Conservation (phyloP, 2,888 invertebrate genomes). For the Charanyca ferruginea region DNA sequence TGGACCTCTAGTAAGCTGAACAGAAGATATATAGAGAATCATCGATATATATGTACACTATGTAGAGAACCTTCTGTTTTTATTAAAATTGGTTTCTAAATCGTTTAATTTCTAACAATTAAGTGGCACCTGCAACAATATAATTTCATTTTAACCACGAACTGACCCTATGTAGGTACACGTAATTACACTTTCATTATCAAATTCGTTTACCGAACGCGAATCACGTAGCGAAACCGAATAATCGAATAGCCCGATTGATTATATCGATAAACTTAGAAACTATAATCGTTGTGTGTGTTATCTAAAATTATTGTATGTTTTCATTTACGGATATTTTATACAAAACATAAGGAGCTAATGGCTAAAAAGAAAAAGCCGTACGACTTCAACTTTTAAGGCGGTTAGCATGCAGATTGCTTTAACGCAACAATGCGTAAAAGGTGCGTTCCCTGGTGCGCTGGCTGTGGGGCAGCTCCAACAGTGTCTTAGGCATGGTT, state of each 20-base stretch:
- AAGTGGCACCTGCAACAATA: not conserved
- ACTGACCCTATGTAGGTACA: slow-evolving; percentile 24
- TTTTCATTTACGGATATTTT: slow-evolving; percentile 10
- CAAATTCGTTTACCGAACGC: slow-evolving; percentile 41
- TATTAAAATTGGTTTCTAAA: not conserved
- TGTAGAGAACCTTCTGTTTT: no score
- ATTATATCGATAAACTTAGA: slow-evolving; percentile 67
- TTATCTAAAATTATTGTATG: slow-evolving; percentile 53
- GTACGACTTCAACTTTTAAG: no score
- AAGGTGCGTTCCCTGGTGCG: no score
- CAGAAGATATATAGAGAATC: no score
- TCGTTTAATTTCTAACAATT: not conserved
- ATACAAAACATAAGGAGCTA: no score
- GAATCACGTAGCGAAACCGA: slow-evolving; percentile 59
- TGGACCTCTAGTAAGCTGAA: no score
- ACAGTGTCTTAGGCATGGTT: no score
- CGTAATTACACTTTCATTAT: slow-evolving; percentile 41
- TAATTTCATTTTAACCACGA: slow-evolving; percentile 2
- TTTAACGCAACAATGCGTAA: no score
- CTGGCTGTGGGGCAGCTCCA: no score
- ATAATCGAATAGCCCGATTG: slow-evolving; percentile 69
- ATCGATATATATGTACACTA: no score
- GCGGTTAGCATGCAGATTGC: no score
- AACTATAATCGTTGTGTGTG: slow-evolving; percentile 61
- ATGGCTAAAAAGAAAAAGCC: no score